Conservation (phyloP, 2,888 invertebrate genomes). For the Acleris emargana region DNA sequence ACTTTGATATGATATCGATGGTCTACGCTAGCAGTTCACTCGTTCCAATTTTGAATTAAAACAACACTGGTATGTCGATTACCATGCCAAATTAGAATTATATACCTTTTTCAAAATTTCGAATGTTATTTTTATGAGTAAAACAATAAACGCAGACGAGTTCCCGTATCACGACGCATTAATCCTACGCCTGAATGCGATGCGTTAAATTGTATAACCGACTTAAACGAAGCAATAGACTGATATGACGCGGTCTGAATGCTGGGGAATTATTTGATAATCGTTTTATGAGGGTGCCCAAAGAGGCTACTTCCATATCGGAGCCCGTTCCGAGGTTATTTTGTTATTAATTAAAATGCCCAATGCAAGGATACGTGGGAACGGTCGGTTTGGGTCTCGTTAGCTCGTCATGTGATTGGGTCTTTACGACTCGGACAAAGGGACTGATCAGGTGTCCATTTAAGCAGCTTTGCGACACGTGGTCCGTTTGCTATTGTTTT, state of each 20-base stretch:
- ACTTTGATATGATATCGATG: constrained; percentile 48
- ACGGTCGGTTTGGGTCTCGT: constrained; percentile 53
- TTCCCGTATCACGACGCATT: constrained; percentile 57
- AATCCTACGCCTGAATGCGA: constrained; percentile 57
- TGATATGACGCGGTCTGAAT: constrained; percentile 63
- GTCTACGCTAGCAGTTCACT: constrained; percentile 41
- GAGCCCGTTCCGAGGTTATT: constrained; percentile 61
- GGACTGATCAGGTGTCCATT: constrained; percentile 64
- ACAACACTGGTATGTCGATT: constrained; percentile 40
- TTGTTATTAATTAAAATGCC: constrained; percentile 76
- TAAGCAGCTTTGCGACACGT: constrained; percentile 63
- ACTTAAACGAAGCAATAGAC: constrained; percentile 62
- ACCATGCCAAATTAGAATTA: constrained; percentile 52
- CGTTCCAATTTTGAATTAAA: constrained; percentile 45
- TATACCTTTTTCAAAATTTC: constrained; percentile 41
- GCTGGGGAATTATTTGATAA: constrained; percentile 74
- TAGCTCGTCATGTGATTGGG: constrained; percentile 65
- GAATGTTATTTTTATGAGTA: constrained; percentile 45
- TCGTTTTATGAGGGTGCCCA: constrained; percentile 78
- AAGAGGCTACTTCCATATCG: constrained; percentile 75
- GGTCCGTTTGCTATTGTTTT: constrained; percentile 57
- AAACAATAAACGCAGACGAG: constrained; percentile 52
- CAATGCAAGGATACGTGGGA: constrained; percentile 76
- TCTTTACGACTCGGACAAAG: constrained; percentile 64
- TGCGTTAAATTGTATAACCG: constrained; percentile 75